phyloP scores from a whole-genome alignment of 2,797 vertebrate species.

The Nannoperca obscura region DNA sequence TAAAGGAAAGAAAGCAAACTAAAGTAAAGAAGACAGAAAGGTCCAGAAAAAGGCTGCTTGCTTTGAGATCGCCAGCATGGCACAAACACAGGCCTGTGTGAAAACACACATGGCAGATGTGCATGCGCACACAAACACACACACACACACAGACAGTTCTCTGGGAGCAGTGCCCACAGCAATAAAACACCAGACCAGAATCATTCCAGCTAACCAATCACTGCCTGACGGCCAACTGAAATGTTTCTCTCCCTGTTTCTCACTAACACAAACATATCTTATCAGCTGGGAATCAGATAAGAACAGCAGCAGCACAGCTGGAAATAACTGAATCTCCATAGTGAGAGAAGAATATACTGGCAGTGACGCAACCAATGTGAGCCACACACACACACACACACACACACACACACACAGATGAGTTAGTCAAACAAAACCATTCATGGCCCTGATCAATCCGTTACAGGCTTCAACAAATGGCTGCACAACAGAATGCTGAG shows the following conservation, averaged over 20 bases:
- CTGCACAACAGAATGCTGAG: conserved; percentile 23
- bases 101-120: conserved; percentile 36
- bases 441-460: conserved; percentile 51
- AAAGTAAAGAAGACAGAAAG: conserved; percentile 10
- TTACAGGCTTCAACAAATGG: conserved; percentile 10
- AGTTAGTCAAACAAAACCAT: conserved; percentile 45
- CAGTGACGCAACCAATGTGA: conserved; percentile 39
- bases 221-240: conserved; percentile 52
- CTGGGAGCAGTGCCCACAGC: conserved; percentile 64
- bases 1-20: conserved; percentile 29
- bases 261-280: conserved; percentile 45
- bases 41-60: conserved; percentile 27
- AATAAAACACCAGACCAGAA: conserved; percentile 58
- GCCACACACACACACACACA: conserved; percentile 27
- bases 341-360: conserved; percentile 50
- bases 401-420: conserved; percentile 10
- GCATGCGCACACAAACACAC: conserved; percentile 5
- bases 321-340: conserved; percentile 57
- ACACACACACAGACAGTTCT: conserved; percentile 16
- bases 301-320: conserved; percentile 60
- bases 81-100: conserved; percentile 1
- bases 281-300: conserved; percentile 67
- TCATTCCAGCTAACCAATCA: conserved; percentile 58
- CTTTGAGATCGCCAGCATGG: conserved; percentile 41
- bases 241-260: conserved; percentile 43